Percentiles rank a stretch among this genome's conserved stretches.
These are phyloP conservation scores for Aporrectodea caliginosa DNA, from an alignment of 1,140 invertebrate genomes.

Conservation along the genomic window DNA sequence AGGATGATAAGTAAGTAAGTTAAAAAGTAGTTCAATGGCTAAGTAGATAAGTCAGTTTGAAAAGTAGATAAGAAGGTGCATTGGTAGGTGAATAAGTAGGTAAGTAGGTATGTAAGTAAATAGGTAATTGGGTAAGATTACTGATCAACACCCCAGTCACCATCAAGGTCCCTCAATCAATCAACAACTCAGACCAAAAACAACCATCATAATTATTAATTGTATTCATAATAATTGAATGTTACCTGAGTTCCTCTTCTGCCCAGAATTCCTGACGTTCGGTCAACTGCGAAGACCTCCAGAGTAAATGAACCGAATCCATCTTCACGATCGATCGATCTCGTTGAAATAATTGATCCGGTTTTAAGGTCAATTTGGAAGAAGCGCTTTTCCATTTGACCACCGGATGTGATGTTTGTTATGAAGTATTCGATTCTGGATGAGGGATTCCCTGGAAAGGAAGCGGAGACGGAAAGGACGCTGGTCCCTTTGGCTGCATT, in stretches of 20 bases:
- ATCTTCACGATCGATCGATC: background rate
- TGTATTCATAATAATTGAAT: background rate
- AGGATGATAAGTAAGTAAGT: too few species aligned
- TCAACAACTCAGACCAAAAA: too few species aligned
- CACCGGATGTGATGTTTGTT: background rate
- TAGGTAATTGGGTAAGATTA: too few species aligned
- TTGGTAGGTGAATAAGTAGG: too few species aligned
- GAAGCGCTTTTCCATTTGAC: background rate
- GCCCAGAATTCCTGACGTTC: background rate
- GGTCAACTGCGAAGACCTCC: background rate
- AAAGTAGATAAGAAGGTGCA: too few species aligned
- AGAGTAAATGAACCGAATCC: background rate
- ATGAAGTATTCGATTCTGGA: background rate
- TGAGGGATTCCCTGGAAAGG: background rate
- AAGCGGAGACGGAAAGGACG: background rate
- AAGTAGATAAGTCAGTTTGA: too few species aligned
- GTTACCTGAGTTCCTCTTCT: background rate
- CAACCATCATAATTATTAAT: too few species aligned
- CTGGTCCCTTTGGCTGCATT: background rate
- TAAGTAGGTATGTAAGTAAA: too few species aligned
- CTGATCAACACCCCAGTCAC: too few species aligned
- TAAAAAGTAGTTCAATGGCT: too few species aligned
- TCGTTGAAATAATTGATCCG: background rate
- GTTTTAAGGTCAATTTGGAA: background rate
- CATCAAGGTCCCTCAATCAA: too few species aligned